phyloP scores from a whole-genome alignment of 2,797 vertebrate species.

The Enteromius treurensis region DNA sequence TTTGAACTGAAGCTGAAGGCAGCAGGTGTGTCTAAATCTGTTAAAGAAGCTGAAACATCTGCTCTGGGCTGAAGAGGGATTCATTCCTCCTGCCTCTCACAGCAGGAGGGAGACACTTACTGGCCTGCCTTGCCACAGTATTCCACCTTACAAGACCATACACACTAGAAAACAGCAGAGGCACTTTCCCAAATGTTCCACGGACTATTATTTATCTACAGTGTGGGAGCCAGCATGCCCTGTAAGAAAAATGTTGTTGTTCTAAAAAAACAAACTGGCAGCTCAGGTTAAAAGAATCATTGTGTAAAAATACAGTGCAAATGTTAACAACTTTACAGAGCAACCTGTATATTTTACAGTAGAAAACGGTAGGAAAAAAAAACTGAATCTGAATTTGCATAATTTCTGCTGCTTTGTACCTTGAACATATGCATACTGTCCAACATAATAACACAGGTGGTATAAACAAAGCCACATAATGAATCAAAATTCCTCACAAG shows the following conservation, averaged over 20 bases:
- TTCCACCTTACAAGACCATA: constrained; percentile 31
- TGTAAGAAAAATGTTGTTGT: not conserved
- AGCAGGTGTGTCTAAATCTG: constrained; percentile 56
- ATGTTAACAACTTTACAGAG: not conserved
- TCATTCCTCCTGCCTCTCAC: constrained; percentile 27
- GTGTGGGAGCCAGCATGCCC: not conserved
- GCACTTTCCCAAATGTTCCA: constrained; percentile 6
- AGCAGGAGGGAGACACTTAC: constrained; percentile 35
- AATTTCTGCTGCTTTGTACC: not conserved
- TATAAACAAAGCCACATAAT: not conserved
- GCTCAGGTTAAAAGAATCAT: not conserved
- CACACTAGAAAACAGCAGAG: constrained; percentile 22
- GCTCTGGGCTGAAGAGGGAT: constrained; percentile 43
- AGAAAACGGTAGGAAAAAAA: not conserved
- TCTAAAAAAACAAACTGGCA: not conserved
- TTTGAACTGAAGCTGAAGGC: constrained; percentile 38
- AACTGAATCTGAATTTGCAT: not conserved
- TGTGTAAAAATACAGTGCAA: not conserved
- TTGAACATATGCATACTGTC: not conserved
- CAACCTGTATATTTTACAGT: not conserved
- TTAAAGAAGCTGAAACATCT: constrained; percentile 50
- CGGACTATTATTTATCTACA: constrained; percentile 10
- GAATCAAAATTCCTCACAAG: not conserved
- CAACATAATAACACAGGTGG: not conserved
- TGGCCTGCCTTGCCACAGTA: constrained; percentile 16